These are phyloP conservation scores for Synergus gifuensis DNA, from an alignment of 2,888 invertebrate genomes.

Conservation along the genomic window DNA sequence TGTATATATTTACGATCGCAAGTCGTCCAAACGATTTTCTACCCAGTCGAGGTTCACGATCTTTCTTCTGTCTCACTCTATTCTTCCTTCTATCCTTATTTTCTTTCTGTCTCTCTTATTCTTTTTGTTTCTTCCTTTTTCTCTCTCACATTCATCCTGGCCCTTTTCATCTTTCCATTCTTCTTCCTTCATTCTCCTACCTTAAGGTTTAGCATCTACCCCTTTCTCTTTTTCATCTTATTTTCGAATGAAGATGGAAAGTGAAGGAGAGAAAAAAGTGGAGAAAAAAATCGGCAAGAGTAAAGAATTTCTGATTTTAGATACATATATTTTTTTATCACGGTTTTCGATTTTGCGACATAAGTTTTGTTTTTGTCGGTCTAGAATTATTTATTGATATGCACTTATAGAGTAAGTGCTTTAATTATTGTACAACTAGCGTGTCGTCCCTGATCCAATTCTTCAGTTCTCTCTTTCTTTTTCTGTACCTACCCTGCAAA, in stretches of 20 bases:
- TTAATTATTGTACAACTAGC: conserved; percentile 17
- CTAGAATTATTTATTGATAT: neutral
- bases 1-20: conserved; percentile 36
- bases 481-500: neutral
- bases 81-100: conserved; percentile 15
- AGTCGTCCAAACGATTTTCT: conserved; percentile 22
- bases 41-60: conserved; percentile 32
- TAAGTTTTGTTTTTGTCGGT: neutral
- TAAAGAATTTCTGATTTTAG: neutral
- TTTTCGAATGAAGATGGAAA: conserved; percentile 18
- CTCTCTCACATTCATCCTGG: conserved; percentile 13
- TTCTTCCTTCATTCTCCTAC: conserved; percentile 15
- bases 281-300: neutral
- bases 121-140: conserved; percentile 2
- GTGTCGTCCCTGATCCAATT: conserved; percentile 17
- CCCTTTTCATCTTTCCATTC: conserved; percentile 13
- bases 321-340: neutral
- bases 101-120: neutral
- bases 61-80: conserved; percentile 33
- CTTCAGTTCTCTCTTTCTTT: conserved; percentile 19
- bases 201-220: neutral
- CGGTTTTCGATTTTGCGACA: neutral
- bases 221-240: conserved; percentile 12
- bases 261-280: conserved; percentile 5
- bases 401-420: neutral